Evolutionary conservation across 2,797 vertebrate species (phyloP), one percentile per base, ranked within the genome.

Genomic region (Gallinago solitaria): DNA sequence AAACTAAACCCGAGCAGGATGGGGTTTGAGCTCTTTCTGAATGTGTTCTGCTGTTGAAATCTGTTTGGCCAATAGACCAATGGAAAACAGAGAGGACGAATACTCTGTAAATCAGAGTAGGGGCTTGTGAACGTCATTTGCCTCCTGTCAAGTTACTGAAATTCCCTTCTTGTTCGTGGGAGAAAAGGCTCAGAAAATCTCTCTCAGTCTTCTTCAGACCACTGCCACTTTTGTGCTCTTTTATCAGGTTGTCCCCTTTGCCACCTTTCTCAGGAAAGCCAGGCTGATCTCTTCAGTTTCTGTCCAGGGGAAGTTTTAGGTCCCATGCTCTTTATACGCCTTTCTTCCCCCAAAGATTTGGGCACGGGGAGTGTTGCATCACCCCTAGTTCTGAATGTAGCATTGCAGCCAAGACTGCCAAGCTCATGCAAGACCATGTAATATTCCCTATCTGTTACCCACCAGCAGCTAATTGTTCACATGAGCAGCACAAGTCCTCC

Each of bases 331-430:
- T 14, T 37, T 10, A 16, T 21, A 6, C 0, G 0, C 19, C 30
- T 61, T 71, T 51, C 23, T 30, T 67, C 24, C 48, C 53, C 25
- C 23, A 5, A 5, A 71, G 60, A 9, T 23, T 4, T 16, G 33
- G 39, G 57, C 45, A 14, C 17, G 33, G 39, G 43, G 0, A 1
- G 0, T 8, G 9, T 33, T 27, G 10, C 27, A 1, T 69, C n/a
- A 20, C 32, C 18, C 25, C 23, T 16, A 8, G 35, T 11, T 11
- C 12, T 27, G 10, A 0, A 0, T 8, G 59, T 15, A 30, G 61
- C 21, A 1, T 74, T 43, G 47, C 73, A 41, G 54, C 51, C 17
- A 3, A 20, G 63, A 7, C 59, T 48, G 53, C 45, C 56, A 3
- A 25, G 39, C 56, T 65, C 33, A 1, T 28, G 6, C 12, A 21